Percentiles rank a stretch among this genome's conserved stretches.
Evolutionary conservation across 2,888 invertebrate species (phyloP).

Genomic region (Leptopilina syphax): DNA sequence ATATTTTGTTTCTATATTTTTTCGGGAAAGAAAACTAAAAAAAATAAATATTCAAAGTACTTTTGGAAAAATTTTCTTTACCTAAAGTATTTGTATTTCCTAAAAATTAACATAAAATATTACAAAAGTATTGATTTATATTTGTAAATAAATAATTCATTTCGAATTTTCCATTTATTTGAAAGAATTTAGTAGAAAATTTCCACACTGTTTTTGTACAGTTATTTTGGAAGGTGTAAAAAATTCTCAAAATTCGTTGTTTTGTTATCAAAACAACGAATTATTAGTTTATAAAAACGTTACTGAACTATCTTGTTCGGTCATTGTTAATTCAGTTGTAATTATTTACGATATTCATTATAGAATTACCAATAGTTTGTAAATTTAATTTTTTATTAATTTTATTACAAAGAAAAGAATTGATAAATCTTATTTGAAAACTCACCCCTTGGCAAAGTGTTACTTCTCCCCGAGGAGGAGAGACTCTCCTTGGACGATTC

Average conservation of each 20-base stretch:
- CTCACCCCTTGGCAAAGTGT: conserved; percentile 75
- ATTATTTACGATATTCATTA: not conserved
- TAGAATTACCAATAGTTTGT: not conserved
- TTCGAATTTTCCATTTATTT: not conserved
- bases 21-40: no score
- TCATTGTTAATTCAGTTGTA: not conserved
- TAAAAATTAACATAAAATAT: no score
- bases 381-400: not conserved
- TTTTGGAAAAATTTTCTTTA: no score
- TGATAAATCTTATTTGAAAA: conserved; percentile 10
- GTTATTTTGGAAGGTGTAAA: not conserved
- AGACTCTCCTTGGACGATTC: conserved; percentile 69
- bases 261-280: not conserved
- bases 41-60: no score
- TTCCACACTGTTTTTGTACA: conserved; percentile 4
- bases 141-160: no score
- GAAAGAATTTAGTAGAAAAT: not conserved
- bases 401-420: not conserved
- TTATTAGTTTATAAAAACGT: not conserved
- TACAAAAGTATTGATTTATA: no score
- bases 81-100: no score
- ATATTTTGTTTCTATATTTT: no score
- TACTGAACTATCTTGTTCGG: not conserved
- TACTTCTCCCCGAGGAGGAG: conserved; percentile 72
- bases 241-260: not conserved